Evolutionary conservation across 2,113 vertebrate genomes (phyloP).

Genomic region (Danio rerio): GRCz12tu NC_133184.1:27721001-27721500

Average conservation of each 20-base stretch:
- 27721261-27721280: conserved; percentile 67
- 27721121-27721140: conserved; percentile 99
- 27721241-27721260: conserved; percentile 55
- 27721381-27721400: conserved; percentile 48
- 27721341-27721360: conserved; percentile 54
- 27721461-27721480: conserved; percentile 37
- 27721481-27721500: conserved; percentile 61
- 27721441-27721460: conserved; percentile 59
- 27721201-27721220: conserved; percentile 82
- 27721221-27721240: conserved; percentile 55
- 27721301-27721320: conserved; percentile 42
- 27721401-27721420: conserved; percentile 67
- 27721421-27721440: conserved; percentile 62
- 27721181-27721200: conserved; percentile 99
- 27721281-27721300: conserved; percentile 30
- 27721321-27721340: conserved; percentile 45
- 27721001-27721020: conserved; percentile 60
- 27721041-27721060: conserved; percentile 62
- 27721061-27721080: conserved; percentile 84
- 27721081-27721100: conserved; percentile 95
- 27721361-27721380: conserved; percentile 48
- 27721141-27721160: conserved; percentile 88
- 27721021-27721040: conserved; percentile 56
- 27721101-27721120: conserved; percentile 99
- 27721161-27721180: conserved; percentile 99